These are phyloP conservation scores for Blastobasis adustella DNA, from an alignment of 2,888 invertebrate genomes.

Conservation along the genomic window DNA sequence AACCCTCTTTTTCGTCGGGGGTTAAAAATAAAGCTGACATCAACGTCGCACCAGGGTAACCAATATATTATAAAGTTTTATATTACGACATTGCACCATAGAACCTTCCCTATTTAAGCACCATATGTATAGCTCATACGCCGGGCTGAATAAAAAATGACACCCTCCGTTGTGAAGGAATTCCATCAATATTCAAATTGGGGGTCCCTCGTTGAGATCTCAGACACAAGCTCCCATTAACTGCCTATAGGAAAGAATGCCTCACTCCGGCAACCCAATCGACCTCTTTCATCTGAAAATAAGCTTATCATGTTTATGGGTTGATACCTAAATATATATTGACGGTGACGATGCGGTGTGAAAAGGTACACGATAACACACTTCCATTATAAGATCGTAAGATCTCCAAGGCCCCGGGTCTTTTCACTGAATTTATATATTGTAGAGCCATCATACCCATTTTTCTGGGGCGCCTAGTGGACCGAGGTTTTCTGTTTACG, in stretches of 20 bases:
- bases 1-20: no score
- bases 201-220: slow-evolving; percentile 51
- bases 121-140: slow-evolving; percentile 30
- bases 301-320: slow-evolving; percentile 69
- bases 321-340: slow-evolving; percentile 51
- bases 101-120: slow-evolving; percentile 12
- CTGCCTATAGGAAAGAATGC: slow-evolving; percentile 63
- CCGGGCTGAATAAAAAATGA: slow-evolving; percentile 41
- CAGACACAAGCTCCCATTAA: slow-evolving; percentile 61
- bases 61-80: no score
- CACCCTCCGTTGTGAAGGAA: slow-evolving; percentile 30
- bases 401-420: slow-evolving; percentile 19
- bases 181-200: slow-evolving; percentile 68
- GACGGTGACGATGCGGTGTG: slow-evolving; percentile 30
- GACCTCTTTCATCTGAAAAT: slow-evolving; percentile 68
- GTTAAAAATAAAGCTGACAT: no score
- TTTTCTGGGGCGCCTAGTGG: not conserved
- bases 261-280: slow-evolving; percentile 55
- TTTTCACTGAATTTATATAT: slow-evolving; percentile 18
- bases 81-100: not conserved
- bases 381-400: slow-evolving; percentile 43
- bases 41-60: no score
- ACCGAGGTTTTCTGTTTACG: no score
- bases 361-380: slow-evolving; percentile 52
- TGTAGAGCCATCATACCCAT: not conserved